Conservation (phyloP, 2,888 invertebrate species). For the Acleris emargana region DNA sequence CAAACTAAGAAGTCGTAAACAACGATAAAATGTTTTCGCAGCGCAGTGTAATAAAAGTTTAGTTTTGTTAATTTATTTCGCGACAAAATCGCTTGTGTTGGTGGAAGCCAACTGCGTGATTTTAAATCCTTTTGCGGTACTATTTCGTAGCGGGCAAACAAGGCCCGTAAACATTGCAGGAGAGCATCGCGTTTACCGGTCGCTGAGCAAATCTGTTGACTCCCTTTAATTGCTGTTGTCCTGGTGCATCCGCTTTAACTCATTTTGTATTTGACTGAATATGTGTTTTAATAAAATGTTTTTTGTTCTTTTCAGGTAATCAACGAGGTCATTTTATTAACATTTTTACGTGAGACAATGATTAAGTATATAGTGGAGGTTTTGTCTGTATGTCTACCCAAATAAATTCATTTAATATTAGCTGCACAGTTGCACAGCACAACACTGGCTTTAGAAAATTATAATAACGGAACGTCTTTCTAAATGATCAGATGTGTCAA, state of each 20-base stretch:
- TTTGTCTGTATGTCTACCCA: too few species aligned
- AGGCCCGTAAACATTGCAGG: slow-evolving; percentile 15
- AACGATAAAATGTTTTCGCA: slow-evolving; percentile 13
- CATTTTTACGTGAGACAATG: too few species aligned
- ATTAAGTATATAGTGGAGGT: too few species aligned
- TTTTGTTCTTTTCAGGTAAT: too few species aligned
- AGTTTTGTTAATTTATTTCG: slow-evolving; percentile 19
- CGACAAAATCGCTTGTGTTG: background rate
- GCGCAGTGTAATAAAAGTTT: background rate
- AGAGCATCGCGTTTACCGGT: slow-evolving; percentile 18
- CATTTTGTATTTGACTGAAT: too few species aligned
- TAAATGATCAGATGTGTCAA: too few species aligned
- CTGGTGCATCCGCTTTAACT: slow-evolving; percentile 1
- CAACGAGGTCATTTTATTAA: too few species aligned
- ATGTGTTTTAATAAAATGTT: too few species aligned
- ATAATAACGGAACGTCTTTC: too few species aligned
- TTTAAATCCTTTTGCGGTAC: background rate
- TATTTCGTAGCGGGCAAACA: slow-evolving; percentile 8
- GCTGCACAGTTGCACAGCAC: too few species aligned
- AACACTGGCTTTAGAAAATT: too few species aligned
- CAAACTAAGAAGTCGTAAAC: slow-evolving; percentile 25
- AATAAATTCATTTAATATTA: too few species aligned
- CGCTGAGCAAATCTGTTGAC: slow-evolving; percentile 13
- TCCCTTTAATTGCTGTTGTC: slow-evolving; percentile 17
- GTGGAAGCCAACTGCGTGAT: background rate